Evolutionary conservation across 1,140 invertebrate species (phyloP).

Genomic region (Drosophila ambigua): DNA sequence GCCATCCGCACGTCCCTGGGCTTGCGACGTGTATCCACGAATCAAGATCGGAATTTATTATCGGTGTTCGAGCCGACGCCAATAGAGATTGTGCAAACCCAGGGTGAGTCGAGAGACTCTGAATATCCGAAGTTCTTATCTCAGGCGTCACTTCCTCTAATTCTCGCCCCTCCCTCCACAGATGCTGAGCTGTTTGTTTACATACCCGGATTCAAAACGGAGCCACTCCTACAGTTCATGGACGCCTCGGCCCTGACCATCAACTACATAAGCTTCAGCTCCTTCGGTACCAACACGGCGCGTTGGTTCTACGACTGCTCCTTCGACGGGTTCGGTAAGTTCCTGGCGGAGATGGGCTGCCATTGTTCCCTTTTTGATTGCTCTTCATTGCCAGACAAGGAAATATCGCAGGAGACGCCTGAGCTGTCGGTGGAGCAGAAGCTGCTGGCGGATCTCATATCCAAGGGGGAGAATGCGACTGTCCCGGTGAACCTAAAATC

Average conservation of each 20-base stretch:
- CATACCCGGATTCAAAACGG: conserved; percentile 72
- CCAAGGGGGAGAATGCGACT: conserved; percentile 53
- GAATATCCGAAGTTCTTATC: conserved; percentile 2
- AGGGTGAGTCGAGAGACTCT: conserved; percentile 47
- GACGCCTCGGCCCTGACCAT: conserved; percentile 60
- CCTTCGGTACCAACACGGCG: conserved; percentile 65
- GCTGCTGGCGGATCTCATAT: conserved; percentile 43
- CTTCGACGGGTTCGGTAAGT: conserved; percentile 72
- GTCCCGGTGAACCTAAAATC: conserved; percentile 56
- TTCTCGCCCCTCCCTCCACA: conserved; percentile 13
- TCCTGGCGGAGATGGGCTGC: no score
- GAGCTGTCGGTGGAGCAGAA: conserved; percentile 17
- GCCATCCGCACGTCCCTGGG: conserved; percentile 73
- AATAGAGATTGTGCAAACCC: conserved; percentile 78
- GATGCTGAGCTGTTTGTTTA: conserved; percentile 71
- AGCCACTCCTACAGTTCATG: conserved; percentile 58
- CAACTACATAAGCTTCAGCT: conserved; percentile 75
- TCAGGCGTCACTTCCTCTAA: neutral
- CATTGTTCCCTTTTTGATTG: neutral
- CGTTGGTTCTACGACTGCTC: conserved; percentile 79
- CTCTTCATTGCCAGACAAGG: conserved; percentile 16
- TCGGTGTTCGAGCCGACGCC: conserved; percentile 75
- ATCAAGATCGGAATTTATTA: conserved; percentile 63
- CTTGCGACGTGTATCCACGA: conserved; percentile 61
- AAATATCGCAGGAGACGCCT: conserved; percentile 35